Evolutionary conservation across 1,140 invertebrate genomes (phyloP).

Genomic region (Drosophila tropicalis): DNA sequence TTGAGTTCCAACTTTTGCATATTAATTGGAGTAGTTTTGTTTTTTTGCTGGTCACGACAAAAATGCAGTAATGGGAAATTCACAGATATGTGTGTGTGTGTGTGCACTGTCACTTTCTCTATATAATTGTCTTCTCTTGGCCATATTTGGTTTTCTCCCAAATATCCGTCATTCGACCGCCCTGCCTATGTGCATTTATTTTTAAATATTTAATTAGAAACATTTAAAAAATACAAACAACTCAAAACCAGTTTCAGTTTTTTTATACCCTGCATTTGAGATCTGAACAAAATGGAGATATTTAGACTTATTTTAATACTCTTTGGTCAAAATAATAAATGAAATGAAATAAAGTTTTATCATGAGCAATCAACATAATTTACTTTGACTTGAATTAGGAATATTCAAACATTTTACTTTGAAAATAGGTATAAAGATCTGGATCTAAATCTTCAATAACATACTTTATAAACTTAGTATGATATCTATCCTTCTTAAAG

Average conservation of each 20-base stretch:
- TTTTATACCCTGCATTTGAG: neutral
- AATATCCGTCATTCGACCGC: slow-evolving; percentile 39
- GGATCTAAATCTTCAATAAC: too few relatives aligned
- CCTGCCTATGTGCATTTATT: slow-evolving; percentile 44
- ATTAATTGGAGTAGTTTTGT: slow-evolving; percentile 51
- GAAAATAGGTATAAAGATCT: too few relatives aligned
- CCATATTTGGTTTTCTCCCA: slow-evolving; percentile 33
- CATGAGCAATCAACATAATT: too few relatives aligned
- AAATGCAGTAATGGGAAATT: slow-evolving; percentile 36
- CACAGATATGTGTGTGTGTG: neutral
- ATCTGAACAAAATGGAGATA: too few relatives aligned
- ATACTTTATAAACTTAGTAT: too few relatives aligned
- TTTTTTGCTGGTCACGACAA: slow-evolving; percentile 25
- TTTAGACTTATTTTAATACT: too few relatives aligned
- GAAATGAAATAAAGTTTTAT: too few relatives aligned
- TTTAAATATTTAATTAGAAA: slow-evolving; percentile 53
- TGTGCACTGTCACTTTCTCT: slow-evolving; percentile 61
- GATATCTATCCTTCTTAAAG: too few relatives aligned
- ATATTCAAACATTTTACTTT: too few relatives aligned
- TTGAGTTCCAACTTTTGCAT: slow-evolving; percentile 25
- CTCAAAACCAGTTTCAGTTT: neutral
- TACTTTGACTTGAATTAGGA: too few relatives aligned
- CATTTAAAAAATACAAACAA: slow-evolving; percentile 27
- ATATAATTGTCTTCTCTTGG: slow-evolving; percentile 58
- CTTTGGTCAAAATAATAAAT: too few relatives aligned